Conservation (phyloP, 2,797 vertebrate genomes). For the Macropus fuliginosus region DNA sequence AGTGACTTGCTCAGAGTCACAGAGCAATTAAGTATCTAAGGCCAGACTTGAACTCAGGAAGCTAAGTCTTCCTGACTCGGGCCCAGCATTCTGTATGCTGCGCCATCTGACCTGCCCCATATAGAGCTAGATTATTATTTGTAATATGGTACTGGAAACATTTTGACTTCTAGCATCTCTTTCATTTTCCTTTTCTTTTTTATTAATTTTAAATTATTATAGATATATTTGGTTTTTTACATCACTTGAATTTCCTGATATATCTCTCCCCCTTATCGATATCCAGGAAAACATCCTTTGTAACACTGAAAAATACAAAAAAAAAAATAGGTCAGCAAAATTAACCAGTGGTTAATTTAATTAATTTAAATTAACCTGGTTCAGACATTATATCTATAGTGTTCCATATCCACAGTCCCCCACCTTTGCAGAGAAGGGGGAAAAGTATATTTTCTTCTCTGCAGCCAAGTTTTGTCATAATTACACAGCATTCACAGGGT, state of each 20-base stretch:
- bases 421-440: background rate
- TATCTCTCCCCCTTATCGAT: background rate
- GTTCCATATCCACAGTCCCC: background rate
- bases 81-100: background rate
- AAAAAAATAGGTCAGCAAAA: background rate
- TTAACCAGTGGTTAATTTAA: background rate
- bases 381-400: background rate
- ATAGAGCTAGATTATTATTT: background rate
- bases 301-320: background rate
- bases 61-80: background rate
- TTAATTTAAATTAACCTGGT: background rate
- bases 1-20: no score
- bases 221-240: background rate
- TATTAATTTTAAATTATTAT: background rate
- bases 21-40: no score
- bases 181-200: background rate
- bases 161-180: background rate
- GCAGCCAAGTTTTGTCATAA: background rate
- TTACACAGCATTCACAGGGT: background rate
- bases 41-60: no score
- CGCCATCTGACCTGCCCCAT: background rate
- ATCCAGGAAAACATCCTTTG: background rate
- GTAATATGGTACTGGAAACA: background rate
- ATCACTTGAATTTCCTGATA: background rate
- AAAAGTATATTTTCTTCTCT: background rate